Evolutionary conservation across 2,888 invertebrate species (phyloP).

Genomic region (Pseudolycoriella hygida): DNA sequence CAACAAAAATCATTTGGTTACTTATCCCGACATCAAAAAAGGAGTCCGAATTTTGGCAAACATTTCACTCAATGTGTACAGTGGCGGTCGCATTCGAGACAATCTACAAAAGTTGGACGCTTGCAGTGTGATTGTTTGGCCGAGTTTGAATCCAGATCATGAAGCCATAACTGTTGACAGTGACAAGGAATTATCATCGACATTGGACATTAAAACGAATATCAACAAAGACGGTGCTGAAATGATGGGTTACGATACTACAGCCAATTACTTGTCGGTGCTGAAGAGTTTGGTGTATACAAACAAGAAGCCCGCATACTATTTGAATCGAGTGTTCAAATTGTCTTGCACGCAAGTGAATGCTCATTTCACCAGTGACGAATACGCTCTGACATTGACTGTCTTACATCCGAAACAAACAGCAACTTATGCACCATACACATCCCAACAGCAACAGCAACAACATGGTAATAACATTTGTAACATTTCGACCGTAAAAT

Average conservation of each 20-base stretch:
- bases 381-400: conserved; percentile 82
- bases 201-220: conserved; percentile 36
- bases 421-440: conserved; percentile 25
- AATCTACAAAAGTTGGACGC: conserved; percentile 63
- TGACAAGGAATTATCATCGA: neutral
- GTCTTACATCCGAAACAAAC: conserved; percentile 63
- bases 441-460: conserved; percentile 11
- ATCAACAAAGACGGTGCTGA: conserved; percentile 78
- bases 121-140: conserved; percentile 86
- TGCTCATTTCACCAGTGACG: conserved; percentile 87
- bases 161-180: conserved; percentile 39
- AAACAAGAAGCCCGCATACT: conserved; percentile 91
- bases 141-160: conserved; percentile 88
- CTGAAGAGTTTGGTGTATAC: conserved; percentile 56
- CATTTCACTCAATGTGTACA: conserved; percentile 50
- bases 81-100: conserved; percentile 13
- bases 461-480: conserved; percentile 10
- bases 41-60: conserved; percentile 83
- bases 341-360: conserved; percentile 87
- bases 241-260: conserved; percentile 26
- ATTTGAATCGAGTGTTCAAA: conserved; percentile 87
- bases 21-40: conserved; percentile 26
- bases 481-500: neutral
- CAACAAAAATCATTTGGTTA: conserved; percentile 25
- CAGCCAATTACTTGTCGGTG: conserved; percentile 24